phyloP scores from a whole-genome alignment of 2,113 vertebrate species.

The Colossoma macropomum region DNA sequence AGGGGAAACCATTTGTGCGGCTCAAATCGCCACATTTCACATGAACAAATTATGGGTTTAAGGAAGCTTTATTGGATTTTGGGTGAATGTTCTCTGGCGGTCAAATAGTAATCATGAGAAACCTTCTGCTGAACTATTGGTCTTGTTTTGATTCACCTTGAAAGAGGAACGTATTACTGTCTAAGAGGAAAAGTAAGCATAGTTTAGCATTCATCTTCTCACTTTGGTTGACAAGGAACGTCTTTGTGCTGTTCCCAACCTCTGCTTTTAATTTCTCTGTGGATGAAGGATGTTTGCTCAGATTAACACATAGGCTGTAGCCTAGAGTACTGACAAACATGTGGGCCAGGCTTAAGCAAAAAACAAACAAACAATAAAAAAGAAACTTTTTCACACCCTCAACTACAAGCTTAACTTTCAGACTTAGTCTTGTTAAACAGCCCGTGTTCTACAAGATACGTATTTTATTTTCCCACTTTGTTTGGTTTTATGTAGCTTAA shows the following conservation, averaged over 20 bases:
- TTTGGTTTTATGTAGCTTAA: too few species aligned
- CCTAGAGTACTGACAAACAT: not conserved
- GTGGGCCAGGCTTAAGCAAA: not conserved
- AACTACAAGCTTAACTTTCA: too few species aligned
- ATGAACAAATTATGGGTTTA: constrained; percentile 50
- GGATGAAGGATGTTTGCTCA: not conserved
- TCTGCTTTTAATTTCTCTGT: constrained; percentile 11
- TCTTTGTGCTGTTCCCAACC: not conserved
- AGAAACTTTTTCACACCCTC: too few species aligned
- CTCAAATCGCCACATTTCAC: constrained; percentile 39
- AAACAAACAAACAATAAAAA: not conserved
- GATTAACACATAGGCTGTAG: not conserved
- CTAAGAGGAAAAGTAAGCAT: not conserved
- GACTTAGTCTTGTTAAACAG: too few species aligned
- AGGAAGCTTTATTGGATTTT: constrained; percentile 29
- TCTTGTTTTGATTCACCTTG: constrained; percentile 24
- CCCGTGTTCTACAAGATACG: too few species aligned
- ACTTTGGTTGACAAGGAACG: not conserved
- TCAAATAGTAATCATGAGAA: constrained; percentile 11
- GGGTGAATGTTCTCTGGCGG: not conserved
- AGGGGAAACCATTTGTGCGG: constrained; percentile 16
- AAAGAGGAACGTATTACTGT: not conserved
- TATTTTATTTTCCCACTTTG: too few species aligned
- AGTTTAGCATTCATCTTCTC: not conserved
- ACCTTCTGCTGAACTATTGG: constrained; percentile 31